Conservation (phyloP, 2,888 invertebrate species). For the Tinea semifulvella region DNA sequence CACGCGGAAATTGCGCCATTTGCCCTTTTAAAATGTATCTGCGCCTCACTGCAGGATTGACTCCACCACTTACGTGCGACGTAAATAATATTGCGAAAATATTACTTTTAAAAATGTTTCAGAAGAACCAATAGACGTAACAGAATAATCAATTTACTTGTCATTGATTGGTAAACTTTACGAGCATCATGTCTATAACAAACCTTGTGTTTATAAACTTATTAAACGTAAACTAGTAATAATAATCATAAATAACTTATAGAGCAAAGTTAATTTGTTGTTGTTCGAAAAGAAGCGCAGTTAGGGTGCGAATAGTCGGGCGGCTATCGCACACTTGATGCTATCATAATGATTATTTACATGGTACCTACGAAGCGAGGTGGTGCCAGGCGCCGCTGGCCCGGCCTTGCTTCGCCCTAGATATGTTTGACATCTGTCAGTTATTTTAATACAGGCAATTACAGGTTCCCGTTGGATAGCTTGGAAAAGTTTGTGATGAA, state of each 20-base stretch:
- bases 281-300: conserved; percentile 5
- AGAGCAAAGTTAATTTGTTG: background rate
- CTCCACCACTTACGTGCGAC: too few species aligned
- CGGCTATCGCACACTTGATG: conserved; percentile 49
- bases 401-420: conserved; percentile 44
- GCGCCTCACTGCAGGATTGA: too few species aligned
- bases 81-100: background rate
- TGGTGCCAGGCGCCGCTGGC: conserved; percentile 47
- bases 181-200: too few species aligned
- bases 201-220: background rate
- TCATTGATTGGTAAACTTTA: too few species aligned
- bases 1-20: conserved; percentile 49
- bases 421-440: conserved; percentile 65
- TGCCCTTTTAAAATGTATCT: conserved; percentile 22
- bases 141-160: background rate
- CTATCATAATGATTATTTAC: conserved; percentile 67
- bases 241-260: conserved; percentile 13
- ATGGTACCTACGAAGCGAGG: conserved; percentile 43
- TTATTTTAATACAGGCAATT: conserved; percentile 66
- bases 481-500: conserved; percentile 59
- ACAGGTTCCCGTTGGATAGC: conserved; percentile 45
- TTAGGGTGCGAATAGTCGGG: conserved; percentile 25
- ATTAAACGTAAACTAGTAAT: conserved; percentile 17
- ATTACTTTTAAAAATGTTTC: background rate
- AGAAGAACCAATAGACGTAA: background rate